Percentiles rank a stretch among this genome's conserved stretches.
Evolutionary conservation across 2,113 vertebrate species (phyloP).

Genomic region (Passer domesticus): DNA sequence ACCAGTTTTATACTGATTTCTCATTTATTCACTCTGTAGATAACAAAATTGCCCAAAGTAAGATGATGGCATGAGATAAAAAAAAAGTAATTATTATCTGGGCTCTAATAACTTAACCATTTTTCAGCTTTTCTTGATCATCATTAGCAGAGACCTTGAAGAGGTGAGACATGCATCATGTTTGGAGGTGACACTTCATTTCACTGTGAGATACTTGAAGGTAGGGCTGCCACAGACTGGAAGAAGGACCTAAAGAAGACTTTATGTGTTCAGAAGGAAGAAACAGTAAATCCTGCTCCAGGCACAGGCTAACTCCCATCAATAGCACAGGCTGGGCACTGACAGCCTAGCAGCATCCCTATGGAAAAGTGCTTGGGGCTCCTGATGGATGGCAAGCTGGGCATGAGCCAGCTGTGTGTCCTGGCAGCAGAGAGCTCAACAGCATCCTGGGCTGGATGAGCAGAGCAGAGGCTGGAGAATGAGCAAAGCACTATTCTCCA

Average conservation of each 20-base stretch:
- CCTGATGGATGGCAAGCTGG: background rate
- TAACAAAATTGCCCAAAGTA: background rate
- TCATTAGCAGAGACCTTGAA: background rate
- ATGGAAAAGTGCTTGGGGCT: background rate
- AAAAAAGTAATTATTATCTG: background rate
- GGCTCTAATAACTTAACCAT: background rate
- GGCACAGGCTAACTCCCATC: background rate
- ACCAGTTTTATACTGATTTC: background rate
- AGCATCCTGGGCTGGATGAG: background rate
- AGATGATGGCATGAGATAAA: background rate
- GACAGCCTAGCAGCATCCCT: background rate
- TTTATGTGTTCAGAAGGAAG: background rate
- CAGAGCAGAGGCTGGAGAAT: background rate
- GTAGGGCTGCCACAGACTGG: background rate
- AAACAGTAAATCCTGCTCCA: background rate
- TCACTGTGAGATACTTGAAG: accelerated
- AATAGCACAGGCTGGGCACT: background rate
- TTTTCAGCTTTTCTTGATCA: background rate
- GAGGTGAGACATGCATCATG: accelerated
- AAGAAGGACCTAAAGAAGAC: background rate
- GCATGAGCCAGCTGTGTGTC: background rate
- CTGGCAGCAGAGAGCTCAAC: background rate
- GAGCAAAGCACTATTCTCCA: background rate
- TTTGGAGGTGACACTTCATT: background rate
- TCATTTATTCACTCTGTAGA: background rate